Percentiles rank a stretch among this genome's conserved stretches.
These are phyloP conservation scores for Mallateleia sp. DNA, from an alignment of 2,888 invertebrate species.

Conservation along the genomic window DNA sequence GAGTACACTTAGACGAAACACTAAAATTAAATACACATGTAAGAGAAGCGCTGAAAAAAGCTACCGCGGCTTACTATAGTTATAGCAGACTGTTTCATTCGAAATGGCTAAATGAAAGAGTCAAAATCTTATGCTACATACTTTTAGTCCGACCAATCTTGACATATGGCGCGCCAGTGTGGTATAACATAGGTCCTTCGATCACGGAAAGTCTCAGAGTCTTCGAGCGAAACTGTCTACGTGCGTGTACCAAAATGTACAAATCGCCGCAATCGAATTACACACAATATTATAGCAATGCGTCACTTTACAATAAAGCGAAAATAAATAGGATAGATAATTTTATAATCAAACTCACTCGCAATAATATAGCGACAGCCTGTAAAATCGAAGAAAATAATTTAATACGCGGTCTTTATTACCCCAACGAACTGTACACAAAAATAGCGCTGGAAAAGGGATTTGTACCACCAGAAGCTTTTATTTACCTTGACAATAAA, in stretches of 20 bases:
- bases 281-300: slow-evolving; percentile 20
- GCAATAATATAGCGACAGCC: slow-evolving; percentile 18
- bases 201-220: slow-evolving; percentile 67
- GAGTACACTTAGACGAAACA: neutral
- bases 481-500: too few relatives aligned
- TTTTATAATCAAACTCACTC: slow-evolving; percentile 48
- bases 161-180: slow-evolving; percentile 55
- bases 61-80: neutral
- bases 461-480: too few relatives aligned
- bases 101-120: neutral
- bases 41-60: neutral
- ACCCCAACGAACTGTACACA: neutral
- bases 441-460: too few relatives aligned
- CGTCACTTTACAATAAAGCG: slow-evolving; percentile 31
- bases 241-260: neutral
- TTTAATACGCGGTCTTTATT: neutral
- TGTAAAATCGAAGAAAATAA: neutral
- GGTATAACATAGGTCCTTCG: slow-evolving; percentile 61
- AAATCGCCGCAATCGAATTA: slow-evolving; percentile 25
- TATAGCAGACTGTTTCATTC: slow-evolving; percentile 11
- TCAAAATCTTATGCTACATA: slow-evolving; percentile 13
- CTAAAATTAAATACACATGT: neutral
- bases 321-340: slow-evolving; percentile 54
- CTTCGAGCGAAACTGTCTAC: slow-evolving; percentile 37
- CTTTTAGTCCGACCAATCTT: slow-evolving; percentile 41